Base-by-base conservation (phyloP, 2,113 vertebrate species). In the Ornithorhynchus anatinus region DNA sequence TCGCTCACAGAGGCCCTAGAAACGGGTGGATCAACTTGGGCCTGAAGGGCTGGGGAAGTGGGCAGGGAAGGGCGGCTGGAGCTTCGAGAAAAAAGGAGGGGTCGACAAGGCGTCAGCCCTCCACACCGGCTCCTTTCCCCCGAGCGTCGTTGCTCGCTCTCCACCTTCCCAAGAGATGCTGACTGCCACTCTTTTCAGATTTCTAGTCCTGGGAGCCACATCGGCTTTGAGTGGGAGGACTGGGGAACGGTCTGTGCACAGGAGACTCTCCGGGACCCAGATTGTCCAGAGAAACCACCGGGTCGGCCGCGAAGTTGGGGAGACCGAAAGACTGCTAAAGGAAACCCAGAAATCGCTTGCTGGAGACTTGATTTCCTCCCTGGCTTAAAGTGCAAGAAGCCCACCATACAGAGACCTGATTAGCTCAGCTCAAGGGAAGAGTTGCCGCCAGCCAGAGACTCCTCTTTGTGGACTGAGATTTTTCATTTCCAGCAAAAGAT, bases 401-500 rank as follows among this genome's bases (percentile, higher is more conserved):
- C 23, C 42, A 4, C 23, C 36, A 61, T 52, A 16, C 20, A 12
- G 44, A 36, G 27, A n/a, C 35, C 31, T 27, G 33, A 5, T 44
- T 58, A 67, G 57, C 33, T n/a, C 4, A 1, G 39, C 48, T 53
- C 16, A 35, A 33, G 35, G 63, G 40, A 37, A 12, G 32, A 37
- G 39, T 60, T 33, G 32, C 63, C 16, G 5, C 36, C 32, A 45
- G 29, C 37, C 15, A 27, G 38, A 17, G 4, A 0, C 11, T 17
- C 39, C 31, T 9, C 19, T 5, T 35, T 32, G 40, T 27, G 54
- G 71, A 50, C 45, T 22, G 58, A 65, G 44, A 11, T 65, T n/a
- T 71, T 61, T 76, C 54, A 66, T 86, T 81, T 58, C 40, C 39
- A 60, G 36, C 43, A 44, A 4, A 61, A 53, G 22, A 61, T 58